Conservation (phyloP, 2,797 vertebrate species). For the Karalla daura region DNA sequence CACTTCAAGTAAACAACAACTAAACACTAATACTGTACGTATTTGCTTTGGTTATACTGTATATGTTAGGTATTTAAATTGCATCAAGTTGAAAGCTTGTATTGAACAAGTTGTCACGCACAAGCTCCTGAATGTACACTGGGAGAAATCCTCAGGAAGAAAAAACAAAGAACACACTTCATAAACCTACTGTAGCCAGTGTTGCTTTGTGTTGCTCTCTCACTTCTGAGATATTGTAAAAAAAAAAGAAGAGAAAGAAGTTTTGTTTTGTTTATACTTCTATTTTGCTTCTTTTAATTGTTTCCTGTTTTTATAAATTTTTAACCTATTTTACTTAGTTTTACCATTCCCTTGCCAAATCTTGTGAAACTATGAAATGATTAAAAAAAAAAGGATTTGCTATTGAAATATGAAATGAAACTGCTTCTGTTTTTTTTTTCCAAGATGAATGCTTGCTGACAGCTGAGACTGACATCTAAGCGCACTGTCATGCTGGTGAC, state of each 20-base stretch:
- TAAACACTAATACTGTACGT: constrained; percentile 25
- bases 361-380: background rate
- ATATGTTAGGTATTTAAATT: background rate
- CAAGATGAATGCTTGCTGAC: background rate
- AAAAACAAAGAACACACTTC: background rate
- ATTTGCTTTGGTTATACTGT: background rate
- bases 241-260: too few relatives aligned
- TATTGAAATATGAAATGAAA: background rate
- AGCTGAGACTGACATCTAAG: background rate
- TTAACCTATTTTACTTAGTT: background rate
- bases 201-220: too few relatives aligned
- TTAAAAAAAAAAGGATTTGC: background rate
- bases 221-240: too few relatives aligned
- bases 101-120: background rate
- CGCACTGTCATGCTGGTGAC: background rate
- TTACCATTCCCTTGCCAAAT: background rate
- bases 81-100: background rate
- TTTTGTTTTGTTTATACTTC: background rate
- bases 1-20: background rate
- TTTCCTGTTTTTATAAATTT: background rate
- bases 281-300: background rate
- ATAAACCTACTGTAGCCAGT: background rate
- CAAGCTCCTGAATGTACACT: background rate
- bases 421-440: background rate
- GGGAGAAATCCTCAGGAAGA: background rate